Base-by-base conservation (phyloP, 2,113 vertebrate species). In the Percina caprodes region DNA sequence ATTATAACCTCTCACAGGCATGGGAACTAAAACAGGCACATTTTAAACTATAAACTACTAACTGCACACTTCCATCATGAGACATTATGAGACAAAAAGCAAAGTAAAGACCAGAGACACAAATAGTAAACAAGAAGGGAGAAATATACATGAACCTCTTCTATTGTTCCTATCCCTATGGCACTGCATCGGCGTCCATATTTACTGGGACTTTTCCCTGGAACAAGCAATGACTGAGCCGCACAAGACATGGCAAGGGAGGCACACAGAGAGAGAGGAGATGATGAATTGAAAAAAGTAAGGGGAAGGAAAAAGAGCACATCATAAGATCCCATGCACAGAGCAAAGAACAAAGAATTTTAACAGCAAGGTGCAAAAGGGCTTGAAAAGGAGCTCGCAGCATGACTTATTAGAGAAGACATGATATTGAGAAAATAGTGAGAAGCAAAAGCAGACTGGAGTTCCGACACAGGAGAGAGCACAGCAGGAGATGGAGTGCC, bases 81-180 rank as follows among this genome's bases (percentile, higher is more conserved):
- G 26, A 82, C n/a, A 56, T 35, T 10, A n/a, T 35, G 6, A 60
- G 0, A 61, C 12, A 62, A 76, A 76, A 14, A 52, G 45, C 9
- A 77, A 85, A 69, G 16, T 60, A 30, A 79, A 83, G 42, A 72
- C 1, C 39, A 71, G 19, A 73, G 49, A 80, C 19, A 68, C 19
- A 51, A 79, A 68, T 26, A 58, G 33, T 71, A 33, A 90, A 69
- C 52, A 86, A 82, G 82, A 87, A 93, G 82, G 76, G 86, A 93
- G 87, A 95, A 93, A 92, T 90, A 92, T 90, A 92, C 92, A 94
- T 95, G 94, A 96, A 99, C 98, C 98, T 99, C 98, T 96, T 99
- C 97, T 97, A 98, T 96, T 78, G 97, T 97, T 97, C 98, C 98
- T 97, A 99, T 97, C 93, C 98, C 98, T 97, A 98, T 98, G 96